A percentile compares a stretch with the other conserved stretches of the same genome.
These are phyloP conservation scores for Stratiomys singularior DNA, from an alignment of 2,888 invertebrate genomes.

Conservation along the genomic window DNA sequence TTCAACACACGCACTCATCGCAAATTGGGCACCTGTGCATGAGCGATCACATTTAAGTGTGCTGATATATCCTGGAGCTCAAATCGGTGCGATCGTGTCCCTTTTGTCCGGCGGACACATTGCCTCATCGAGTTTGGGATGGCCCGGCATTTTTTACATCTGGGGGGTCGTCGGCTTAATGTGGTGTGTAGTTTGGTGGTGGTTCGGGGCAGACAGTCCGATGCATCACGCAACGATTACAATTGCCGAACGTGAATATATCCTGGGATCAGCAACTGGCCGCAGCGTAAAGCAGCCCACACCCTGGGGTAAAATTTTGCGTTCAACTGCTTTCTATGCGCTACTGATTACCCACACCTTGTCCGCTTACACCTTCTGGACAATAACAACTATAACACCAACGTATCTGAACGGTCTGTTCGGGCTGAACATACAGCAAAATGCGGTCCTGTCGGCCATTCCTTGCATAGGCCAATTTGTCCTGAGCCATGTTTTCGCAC, in stretches of 20 bases:
- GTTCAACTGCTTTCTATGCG: conserved; percentile 73
- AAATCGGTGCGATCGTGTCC: conserved; percentile 75
- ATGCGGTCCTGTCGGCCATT: conserved; percentile 68
- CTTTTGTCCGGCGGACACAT: conserved; percentile 73
- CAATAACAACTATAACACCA: conserved; percentile 76
- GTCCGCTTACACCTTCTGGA: conserved; percentile 80
- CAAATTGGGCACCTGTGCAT: conserved; percentile 77
- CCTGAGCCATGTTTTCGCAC: conserved; percentile 67
- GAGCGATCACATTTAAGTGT: conserved; percentile 72
- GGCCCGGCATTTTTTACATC: conserved; percentile 76
- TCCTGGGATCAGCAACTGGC: conserved; percentile 67
- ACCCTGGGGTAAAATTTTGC: conserved; percentile 75
- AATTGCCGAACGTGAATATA: conserved; percentile 69
- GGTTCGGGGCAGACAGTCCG: conserved; percentile 71
- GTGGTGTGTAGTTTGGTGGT: conserved; percentile 69
- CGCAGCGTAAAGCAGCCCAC: conserved; percentile 57
- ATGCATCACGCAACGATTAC: conserved; percentile 68
- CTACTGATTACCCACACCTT: conserved; percentile 71
- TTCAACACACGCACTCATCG: conserved; percentile 75
- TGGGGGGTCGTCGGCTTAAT: conserved; percentile 68
- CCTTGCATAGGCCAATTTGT: conserved; percentile 70
- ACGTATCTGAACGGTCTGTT: conserved; percentile 74
- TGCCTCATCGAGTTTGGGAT: conserved; percentile 69
- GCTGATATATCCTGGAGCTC: conserved; percentile 71
- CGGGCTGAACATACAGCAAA: conserved; percentile 70